A percentile compares a stretch with the other conserved stretches of the same genome.
These are phyloP conservation scores for Tadarida brasiliensis DNA, from an alignment of 2,797 vertebrate genomes.

Conservation along the genomic window DNA sequence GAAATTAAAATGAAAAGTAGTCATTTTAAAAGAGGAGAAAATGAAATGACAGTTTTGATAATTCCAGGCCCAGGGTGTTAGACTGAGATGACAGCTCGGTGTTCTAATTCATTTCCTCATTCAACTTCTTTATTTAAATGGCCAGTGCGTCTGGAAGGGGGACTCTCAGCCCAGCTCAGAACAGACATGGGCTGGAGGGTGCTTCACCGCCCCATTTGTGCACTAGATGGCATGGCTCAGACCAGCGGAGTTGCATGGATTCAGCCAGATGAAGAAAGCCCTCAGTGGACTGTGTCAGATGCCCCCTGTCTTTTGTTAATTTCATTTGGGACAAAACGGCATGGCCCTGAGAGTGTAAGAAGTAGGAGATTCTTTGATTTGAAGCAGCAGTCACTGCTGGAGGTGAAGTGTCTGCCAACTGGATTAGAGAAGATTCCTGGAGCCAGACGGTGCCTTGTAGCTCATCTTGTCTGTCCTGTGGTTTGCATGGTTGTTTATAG, in stretches of 20 bases:
- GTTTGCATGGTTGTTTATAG: constrained; percentile 48
- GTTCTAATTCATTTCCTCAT: background rate
- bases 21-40: constrained; percentile 65
- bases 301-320: background rate
- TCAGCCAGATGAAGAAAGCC: background rate
- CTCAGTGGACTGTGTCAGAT: background rate
- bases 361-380: background rate
- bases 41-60: constrained; percentile 51
- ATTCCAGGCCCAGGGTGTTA: background rate
- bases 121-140: background rate
- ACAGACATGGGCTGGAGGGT: rapidly evolving
- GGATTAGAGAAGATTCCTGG: background rate
- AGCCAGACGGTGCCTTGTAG: constrained; percentile 22
- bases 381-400: background rate
- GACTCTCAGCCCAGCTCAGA: background rate
- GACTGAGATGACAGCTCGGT: background rate
- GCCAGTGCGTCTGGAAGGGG: background rate
- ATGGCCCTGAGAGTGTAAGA: background rate
- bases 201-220: background rate
- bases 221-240: constrained; percentile 9
- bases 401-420: background rate
- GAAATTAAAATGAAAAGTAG: constrained; percentile 66
- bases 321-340: background rate
- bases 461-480: constrained; percentile 35
- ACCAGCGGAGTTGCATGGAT: background rate